Base-by-base conservation (phyloP, 2,797 vertebrate species). In the Gambusia yucatana region DNA sequence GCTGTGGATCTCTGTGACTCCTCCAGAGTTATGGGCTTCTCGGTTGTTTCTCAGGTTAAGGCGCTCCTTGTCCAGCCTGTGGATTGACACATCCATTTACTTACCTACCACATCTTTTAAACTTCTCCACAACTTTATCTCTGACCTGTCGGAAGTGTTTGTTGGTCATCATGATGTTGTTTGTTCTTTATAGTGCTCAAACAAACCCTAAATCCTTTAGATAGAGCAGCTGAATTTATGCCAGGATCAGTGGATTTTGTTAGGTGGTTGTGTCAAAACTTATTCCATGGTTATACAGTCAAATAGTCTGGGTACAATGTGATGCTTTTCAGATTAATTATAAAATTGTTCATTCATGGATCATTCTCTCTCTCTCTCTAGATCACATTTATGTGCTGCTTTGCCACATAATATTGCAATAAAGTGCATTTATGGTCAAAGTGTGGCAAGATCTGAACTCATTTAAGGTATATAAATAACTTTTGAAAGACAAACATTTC, bases 401-500 rank as follows among this genome's bases (percentile, higher is more conserved):
- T 6, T 13, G 65, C 25, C 13, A 13, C 39, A 70, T 44, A 16
- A 70, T 63, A 33, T 30, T 44, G 25, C 5, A 70, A 44, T 70
- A 70, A 43, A 69, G 22, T 6, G 25, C 39, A 14, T 14, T 70
- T n/a, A 70, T 70, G 41, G 41, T 28, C 44, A 28, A 44, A 41
- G 14, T 44, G 22, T 70, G 65, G 2, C 39, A 69, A 69, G 44
- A 43, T 70, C 25, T 70, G 41, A n/a, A 70, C 39, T 41, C 41
- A 25, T 44, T 44, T 13, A 70, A 44, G 11, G 25, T 5, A 43
- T n/a, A 44, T 43, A 28, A 44, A 43, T 67, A 25, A 61, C 57
- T 44, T 44, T 44, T 70, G 14, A 3, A 57, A 41, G 13, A 50
- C 36, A 43, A 39, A 14, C 44, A 69, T 72, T 80, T 81, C 65